Conservation (phyloP, 2,888 invertebrate genomes). For the Xylota sylvarum region DNA sequence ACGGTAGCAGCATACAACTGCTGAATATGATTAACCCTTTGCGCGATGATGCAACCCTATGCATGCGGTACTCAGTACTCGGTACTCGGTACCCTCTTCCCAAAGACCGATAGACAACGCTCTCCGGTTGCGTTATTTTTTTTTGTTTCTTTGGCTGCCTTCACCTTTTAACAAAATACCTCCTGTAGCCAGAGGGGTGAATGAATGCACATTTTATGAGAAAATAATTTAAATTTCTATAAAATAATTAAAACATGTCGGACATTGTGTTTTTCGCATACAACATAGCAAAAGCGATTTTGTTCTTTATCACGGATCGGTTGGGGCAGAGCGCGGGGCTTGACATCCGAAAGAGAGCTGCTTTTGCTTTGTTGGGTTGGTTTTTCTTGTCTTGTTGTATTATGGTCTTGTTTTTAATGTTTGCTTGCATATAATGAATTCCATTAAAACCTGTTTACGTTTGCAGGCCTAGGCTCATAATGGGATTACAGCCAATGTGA, state of each 20-base stretch:
- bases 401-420: conserved; percentile 60
- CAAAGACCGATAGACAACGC: conserved; percentile 37
- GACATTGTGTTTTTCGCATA: conserved; percentile 75
- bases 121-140: conserved; percentile 19
- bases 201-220: conserved; percentile 77
- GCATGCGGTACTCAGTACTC: conserved; percentile 17
- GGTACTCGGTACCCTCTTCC: conserved; percentile 20
- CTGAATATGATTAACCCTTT: conserved; percentile 67
- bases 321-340: conserved; percentile 39
- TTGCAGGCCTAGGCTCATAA: conserved; percentile 53
- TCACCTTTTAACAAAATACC: conserved; percentile 69
- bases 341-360: conserved; percentile 63
- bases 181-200: conserved; percentile 65
- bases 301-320: conserved; percentile 63
- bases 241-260: conserved; percentile 77
- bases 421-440: conserved; percentile 75
- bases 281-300: conserved; percentile 73
- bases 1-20: conserved; percentile 27
- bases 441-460: conserved; percentile 70
- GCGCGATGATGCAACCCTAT: conserved; percentile 67
- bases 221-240: conserved; percentile 77
- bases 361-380: conserved; percentile 51
- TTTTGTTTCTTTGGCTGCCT: conserved; percentile 52
- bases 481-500: conserved; percentile 67
- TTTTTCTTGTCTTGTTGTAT: conserved; percentile 31